Conservation (phyloP, 2,888 invertebrate genomes). For the Drosophila kuntzei region DNA sequence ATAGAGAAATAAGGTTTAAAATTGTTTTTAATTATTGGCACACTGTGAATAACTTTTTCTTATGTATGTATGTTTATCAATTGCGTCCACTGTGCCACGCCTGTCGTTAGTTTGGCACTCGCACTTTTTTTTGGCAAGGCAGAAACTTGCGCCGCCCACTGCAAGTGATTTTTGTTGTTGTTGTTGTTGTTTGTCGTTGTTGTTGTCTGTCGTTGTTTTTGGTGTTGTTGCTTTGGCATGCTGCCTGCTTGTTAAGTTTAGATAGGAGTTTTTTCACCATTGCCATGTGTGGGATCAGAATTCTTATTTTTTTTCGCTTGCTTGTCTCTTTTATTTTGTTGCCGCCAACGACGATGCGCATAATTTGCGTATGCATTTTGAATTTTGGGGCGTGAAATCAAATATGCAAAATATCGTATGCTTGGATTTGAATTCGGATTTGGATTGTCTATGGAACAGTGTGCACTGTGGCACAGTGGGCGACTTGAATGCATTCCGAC, state of each 20-base stretch:
- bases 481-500: slow-evolving; percentile 31
- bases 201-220: slow-evolving; percentile 31
- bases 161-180: slow-evolving; percentile 38
- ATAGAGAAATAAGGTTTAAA: neutral
- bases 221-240: slow-evolving; percentile 60
- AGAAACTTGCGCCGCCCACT: slow-evolving; percentile 53
- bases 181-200: slow-evolving; percentile 24
- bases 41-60: neutral
- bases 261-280: slow-evolving; percentile 42
- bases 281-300: slow-evolving; percentile 67
- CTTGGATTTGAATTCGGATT: slow-evolving; percentile 49
- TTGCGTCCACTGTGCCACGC: slow-evolving; percentile 47
- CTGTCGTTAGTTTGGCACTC: slow-evolving; percentile 39
- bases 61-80: neutral
- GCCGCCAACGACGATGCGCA: slow-evolving; percentile 69
- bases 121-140: slow-evolving; percentile 49
- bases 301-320: slow-evolving; percentile 8
- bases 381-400: slow-evolving; percentile 77
- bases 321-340: slow-evolving; percentile 33
- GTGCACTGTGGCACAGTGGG: slow-evolving; percentile 9
- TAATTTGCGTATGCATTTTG: slow-evolving; percentile 78
- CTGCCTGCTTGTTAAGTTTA: slow-evolving; percentile 71
- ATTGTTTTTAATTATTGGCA: neutral
- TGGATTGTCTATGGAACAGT: slow-evolving; percentile 1
- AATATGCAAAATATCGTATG: slow-evolving; percentile 76